Conservation (phyloP, 2,113 vertebrate species). For the Dunckerocampus dactyliophorus region DNA sequence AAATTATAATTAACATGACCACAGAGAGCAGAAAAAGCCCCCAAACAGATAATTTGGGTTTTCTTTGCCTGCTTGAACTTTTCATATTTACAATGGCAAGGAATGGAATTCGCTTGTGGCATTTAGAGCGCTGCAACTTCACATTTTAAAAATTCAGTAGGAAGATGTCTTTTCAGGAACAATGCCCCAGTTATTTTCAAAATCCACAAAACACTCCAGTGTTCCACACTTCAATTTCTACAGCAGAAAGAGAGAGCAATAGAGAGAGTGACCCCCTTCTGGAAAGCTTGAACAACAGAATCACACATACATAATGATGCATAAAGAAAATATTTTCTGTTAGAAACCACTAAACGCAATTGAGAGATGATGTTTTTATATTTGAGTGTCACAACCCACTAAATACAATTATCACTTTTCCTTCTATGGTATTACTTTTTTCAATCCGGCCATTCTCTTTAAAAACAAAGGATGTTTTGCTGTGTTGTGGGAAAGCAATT, state of each 20-base stretch:
- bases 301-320: not conserved
- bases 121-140: conserved; percentile 1
- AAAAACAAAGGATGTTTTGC: conserved; percentile 5
- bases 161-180: conserved; percentile 6
- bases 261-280: not conserved
- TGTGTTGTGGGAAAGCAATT: not conserved
- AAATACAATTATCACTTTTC: conserved; percentile 8
- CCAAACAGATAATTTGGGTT: conserved; percentile 2
- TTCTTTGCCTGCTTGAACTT: not conserved
- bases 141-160: conserved; percentile 19
- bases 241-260: not conserved
- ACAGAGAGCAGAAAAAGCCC: not conserved
- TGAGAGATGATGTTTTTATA: not conserved
- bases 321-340: not conserved
- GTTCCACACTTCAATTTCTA: not conserved
- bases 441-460: not conserved
- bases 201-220: conserved; percentile 8
- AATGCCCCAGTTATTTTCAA: conserved; percentile 12
- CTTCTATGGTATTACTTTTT: not conserved
- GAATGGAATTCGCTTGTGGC: conserved; percentile 2
- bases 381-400: not conserved
- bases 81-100: not conserved
- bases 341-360: not conserved
- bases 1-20: not conserved
- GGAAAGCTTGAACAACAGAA: conserved; percentile 11